Conservation (phyloP, 2,113 vertebrate species). For the Grammomys surdaster region DNA sequence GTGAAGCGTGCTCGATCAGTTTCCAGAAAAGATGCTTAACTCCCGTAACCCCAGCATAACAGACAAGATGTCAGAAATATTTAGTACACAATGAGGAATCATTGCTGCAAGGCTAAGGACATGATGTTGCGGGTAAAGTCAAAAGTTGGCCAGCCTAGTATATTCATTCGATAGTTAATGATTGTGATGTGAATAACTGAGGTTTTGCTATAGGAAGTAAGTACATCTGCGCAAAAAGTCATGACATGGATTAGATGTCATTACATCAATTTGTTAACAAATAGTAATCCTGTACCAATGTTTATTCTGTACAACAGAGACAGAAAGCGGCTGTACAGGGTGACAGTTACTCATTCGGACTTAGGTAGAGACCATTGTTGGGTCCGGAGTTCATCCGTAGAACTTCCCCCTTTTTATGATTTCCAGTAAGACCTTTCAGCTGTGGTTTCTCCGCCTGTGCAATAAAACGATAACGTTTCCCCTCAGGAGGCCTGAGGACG, state of each 20-base stretch:
- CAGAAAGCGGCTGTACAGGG: neutral
- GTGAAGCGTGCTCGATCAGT: neutral
- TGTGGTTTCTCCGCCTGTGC: conserved; percentile 1
- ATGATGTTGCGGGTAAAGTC: neutral
- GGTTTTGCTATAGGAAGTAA: neutral
- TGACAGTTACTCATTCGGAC: neutral
- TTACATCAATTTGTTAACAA: conserved; percentile 46
- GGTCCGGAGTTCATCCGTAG: neutral
- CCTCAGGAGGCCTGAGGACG: neutral
- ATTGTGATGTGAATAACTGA: neutral
- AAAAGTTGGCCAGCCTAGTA: neutral
- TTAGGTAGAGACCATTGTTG: neutral
- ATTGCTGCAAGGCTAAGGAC: neutral
- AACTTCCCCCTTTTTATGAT: neutral
- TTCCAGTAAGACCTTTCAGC: conserved; percentile 18
- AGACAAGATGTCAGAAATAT: conserved; percentile 34
- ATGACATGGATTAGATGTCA: conserved; percentile 47
- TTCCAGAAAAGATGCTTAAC: conserved; percentile 14
- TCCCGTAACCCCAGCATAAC: neutral
- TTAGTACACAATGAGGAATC: neutral
- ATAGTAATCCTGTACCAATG: neutral
- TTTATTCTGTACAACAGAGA: conserved; percentile 45
- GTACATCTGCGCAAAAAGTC: neutral
- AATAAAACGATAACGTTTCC: neutral
- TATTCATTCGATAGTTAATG: conserved; percentile 53